These are phyloP conservation scores for Smittia aterrima DNA, from an alignment of 2,888 invertebrate genomes.

Conservation along the genomic window DNA sequence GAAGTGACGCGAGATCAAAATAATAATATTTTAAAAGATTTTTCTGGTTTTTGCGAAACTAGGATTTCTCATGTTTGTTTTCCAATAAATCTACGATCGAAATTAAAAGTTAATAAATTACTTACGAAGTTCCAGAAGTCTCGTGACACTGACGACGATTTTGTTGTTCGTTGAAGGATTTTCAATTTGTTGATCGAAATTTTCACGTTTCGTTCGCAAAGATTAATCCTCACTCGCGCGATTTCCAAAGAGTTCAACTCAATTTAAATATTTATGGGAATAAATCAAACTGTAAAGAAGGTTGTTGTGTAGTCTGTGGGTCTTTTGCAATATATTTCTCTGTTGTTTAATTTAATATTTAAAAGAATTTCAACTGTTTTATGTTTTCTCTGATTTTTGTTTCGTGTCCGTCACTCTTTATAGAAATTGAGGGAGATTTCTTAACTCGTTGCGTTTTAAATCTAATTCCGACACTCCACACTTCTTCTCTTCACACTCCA, in stretches of 20 bases:
- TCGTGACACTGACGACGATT: background rate
- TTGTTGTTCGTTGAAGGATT: background rate
- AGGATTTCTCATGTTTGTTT: background rate
- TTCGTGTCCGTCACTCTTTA: background rate
- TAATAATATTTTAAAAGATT: too few species aligned
- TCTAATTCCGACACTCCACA: too few species aligned
- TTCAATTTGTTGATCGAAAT: background rate
- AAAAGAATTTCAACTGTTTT: slow-evolving; percentile 31
- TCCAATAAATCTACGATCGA: background rate
- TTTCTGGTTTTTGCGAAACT: too few species aligned
- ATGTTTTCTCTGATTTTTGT: background rate
- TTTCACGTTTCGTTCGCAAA: background rate
- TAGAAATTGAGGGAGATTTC: background rate
- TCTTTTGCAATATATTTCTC: background rate
- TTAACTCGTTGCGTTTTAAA: background rate
- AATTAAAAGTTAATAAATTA: background rate
- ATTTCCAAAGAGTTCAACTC: slow-evolving; percentile 9
- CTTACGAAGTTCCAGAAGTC: background rate
- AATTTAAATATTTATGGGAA: slow-evolving; percentile 26
- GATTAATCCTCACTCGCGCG: background rate
- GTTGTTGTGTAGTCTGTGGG: slow-evolving; percentile 9
- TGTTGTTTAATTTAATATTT: slow-evolving; percentile 21
- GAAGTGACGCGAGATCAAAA: too few species aligned
- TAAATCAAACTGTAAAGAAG: slow-evolving; percentile 11
- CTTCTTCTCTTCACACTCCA: slow-evolving; percentile 1